Conservation (phyloP, 2,113 vertebrate genomes). For the Dasyurus viverrinus region DNA sequence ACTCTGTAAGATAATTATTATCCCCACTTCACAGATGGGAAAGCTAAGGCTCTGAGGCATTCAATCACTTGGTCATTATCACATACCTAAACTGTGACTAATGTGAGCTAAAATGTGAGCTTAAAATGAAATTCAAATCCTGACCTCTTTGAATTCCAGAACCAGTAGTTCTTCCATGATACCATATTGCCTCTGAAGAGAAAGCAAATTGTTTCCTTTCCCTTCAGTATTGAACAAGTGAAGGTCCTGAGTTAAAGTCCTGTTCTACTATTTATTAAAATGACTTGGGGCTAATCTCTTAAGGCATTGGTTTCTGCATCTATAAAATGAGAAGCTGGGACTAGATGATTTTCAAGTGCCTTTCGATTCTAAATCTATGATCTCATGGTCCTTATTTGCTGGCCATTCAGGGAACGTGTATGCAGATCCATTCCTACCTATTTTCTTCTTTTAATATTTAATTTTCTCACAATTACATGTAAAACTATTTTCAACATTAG, state of each 20-base stretch:
- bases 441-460: too few relatives aligned
- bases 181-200: neutral
- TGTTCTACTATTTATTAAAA: neutral
- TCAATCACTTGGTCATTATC: neutral
- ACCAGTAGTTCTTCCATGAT: neutral
- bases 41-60: neutral
- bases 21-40: neutral
- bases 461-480: too few relatives aligned
- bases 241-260: neutral
- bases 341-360: too few relatives aligned
- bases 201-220: neutral
- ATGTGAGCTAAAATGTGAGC: neutral
- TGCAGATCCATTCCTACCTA: too few relatives aligned
- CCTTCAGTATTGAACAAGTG: neutral
- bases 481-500: too few relatives aligned
- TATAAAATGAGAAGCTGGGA: neutral
- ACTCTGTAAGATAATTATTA: neutral
- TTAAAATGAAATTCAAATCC: neutral
- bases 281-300: neutral
- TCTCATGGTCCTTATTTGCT: too few relatives aligned
- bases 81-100: neutral
- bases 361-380: too few relatives aligned
- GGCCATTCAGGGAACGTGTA: too few relatives aligned
- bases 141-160: neutral
- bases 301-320: constrained; percentile 18